Conservation (phyloP, 2,113 vertebrate species). For the Nerophis ophidion region DNA sequence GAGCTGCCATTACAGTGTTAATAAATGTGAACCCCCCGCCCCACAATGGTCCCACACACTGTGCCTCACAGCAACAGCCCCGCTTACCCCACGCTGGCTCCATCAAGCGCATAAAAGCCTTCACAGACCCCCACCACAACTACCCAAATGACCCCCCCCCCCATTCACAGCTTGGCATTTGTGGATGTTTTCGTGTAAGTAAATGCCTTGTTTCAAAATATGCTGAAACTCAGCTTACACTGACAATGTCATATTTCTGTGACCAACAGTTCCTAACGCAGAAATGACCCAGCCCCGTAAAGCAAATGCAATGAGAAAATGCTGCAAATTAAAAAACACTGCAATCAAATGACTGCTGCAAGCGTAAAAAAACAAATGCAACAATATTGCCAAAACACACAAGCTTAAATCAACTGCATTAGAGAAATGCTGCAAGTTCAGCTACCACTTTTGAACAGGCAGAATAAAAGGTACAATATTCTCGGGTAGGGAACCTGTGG, state of each 20-base stretch:
- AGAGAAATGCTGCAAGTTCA: too few species aligned
- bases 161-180: conserved; percentile 47
- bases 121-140: conserved; percentile 29
- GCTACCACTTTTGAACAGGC: too few species aligned
- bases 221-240: too few species aligned
- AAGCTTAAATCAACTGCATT: too few species aligned
- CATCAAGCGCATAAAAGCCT: conserved; percentile 53
- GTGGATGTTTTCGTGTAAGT: conserved; percentile 16
- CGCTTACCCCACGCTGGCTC: conserved; percentile 62
- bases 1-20: conserved; percentile 38
- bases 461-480: too few species aligned
- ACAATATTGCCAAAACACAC: neutral
- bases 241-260: too few species aligned
- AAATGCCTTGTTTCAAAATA: conserved; percentile 20
- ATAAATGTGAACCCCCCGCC: conserved; percentile 5
- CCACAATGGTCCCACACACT: conserved; percentile 41
- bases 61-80: conserved; percentile 33
- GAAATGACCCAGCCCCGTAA: neutral
- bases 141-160: conserved; percentile 2
- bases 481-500: too few species aligned
- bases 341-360: too few species aligned
- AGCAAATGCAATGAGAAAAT: neutral
- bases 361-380: neutral
- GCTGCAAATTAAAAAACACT: neutral
- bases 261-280: too few species aligned